These are phyloP conservation scores for Tricholauxania praeusta DNA, from an alignment of 2,888 invertebrate genomes.

Conservation along the genomic window DNA sequence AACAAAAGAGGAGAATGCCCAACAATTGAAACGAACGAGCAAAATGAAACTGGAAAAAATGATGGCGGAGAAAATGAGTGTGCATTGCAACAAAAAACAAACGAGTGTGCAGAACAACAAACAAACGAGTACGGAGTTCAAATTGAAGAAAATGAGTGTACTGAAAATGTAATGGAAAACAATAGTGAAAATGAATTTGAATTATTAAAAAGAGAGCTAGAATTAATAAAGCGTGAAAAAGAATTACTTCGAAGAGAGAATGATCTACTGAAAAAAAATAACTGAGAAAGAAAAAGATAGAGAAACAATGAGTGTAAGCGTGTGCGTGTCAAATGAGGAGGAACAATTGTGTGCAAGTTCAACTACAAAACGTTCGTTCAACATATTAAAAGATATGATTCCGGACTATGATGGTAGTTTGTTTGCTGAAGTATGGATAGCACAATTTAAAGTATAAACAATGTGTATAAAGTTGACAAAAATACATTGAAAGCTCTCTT, in stretches of 20 bases:
- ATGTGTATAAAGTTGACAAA: too few relatives aligned
- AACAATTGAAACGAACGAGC: background rate
- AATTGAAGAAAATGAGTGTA: background rate
- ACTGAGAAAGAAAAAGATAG: background rate
- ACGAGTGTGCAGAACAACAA: background rate
- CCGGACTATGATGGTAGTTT: too few relatives aligned
- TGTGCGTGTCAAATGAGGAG: too few relatives aligned
- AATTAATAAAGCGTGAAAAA: background rate
- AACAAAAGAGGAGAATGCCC: slow-evolving; percentile 18
- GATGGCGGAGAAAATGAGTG: background rate
- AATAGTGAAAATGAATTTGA: background rate
- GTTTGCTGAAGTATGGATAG: too few relatives aligned
- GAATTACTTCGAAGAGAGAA: slow-evolving; percentile 26
- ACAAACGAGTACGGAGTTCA: background rate
- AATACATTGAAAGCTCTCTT: too few relatives aligned
- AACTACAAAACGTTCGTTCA: too few relatives aligned
- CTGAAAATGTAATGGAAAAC: background rate
- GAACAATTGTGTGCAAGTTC: too few relatives aligned
- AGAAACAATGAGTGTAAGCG: too few relatives aligned
- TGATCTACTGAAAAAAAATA: slow-evolving; percentile 26
- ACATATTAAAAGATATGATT: too few relatives aligned
- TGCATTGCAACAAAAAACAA: background rate
- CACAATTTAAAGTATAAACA: too few relatives aligned
- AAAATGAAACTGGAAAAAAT: too few relatives aligned
- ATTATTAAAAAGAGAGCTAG: background rate